phyloP scores from a whole-genome alignment of 1,140 invertebrate species.

The Lepidurus arcticus region DNA sequence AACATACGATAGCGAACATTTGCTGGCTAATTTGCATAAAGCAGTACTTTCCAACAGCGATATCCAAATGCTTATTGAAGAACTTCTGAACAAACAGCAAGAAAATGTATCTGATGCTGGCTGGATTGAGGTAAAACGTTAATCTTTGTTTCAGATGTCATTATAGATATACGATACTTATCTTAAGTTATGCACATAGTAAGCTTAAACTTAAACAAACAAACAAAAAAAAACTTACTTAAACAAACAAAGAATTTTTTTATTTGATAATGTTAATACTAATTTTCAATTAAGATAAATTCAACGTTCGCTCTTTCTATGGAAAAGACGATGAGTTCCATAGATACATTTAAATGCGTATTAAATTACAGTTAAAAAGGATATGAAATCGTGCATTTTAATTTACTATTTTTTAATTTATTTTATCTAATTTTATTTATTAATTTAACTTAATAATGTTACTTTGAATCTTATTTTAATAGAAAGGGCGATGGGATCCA shows the following conservation, averaged over 20 bases:
- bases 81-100: constrained; percentile 76
- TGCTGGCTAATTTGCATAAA: constrained; percentile 67
- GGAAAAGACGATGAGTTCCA: no score
- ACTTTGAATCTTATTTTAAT: constrained; percentile 36
- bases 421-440: neutral
- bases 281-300: no score
- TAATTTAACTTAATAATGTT: neutral
- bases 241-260: no score
- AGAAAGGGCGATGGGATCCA: constrained; percentile 72
- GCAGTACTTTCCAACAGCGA: constrained; percentile 74
- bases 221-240: no score
- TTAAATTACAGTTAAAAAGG: no score
- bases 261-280: no score
- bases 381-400: neutral
- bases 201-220: no score
- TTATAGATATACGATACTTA: constrained; percentile 21
- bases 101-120: constrained; percentile 68
- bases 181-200: no score
- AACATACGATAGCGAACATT: constrained; percentile 54
- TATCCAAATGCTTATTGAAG: constrained; percentile 80
- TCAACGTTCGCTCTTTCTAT: no score
- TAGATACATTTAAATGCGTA: no score
- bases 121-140: constrained; percentile 66
- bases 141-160: neutral
- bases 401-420: neutral